phyloP scores from a whole-genome alignment of 2,797 vertebrate genomes.

The Ceyx erithaca region DNA sequence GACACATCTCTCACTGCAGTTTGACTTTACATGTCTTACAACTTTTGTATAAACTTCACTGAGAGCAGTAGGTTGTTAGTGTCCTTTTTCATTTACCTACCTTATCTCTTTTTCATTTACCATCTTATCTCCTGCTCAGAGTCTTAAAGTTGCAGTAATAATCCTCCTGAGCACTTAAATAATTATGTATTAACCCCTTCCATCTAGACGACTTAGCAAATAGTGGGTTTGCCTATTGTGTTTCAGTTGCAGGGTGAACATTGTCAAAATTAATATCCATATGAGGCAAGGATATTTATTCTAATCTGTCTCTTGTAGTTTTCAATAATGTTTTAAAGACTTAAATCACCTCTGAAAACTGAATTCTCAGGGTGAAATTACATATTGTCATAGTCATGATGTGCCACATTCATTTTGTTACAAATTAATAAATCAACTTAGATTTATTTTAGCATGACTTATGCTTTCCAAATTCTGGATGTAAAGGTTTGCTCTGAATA shows the following conservation, averaged over 20 bases:
- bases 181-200: neutral
- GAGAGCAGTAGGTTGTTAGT: neutral
- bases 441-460: constrained; percentile 75
- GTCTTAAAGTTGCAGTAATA: neutral
- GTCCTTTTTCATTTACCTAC: neutral
- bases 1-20: constrained; percentile 39
- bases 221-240: constrained; percentile 30
- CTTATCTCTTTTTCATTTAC: too few species aligned
- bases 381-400: constrained; percentile 47
- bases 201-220: constrained; percentile 34
- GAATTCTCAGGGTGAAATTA: constrained; percentile 74
- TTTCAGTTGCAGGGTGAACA: constrained; percentile 41
- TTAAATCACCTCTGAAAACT: constrained; percentile 71
- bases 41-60: neutral
- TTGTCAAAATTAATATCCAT: constrained; percentile 65
- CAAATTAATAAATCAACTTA: constrained; percentile 73
- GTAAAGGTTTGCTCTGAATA: constrained; percentile 63
- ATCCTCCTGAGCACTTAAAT: constrained; percentile 18
- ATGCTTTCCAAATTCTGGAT: constrained; percentile 60
- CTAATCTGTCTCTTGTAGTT: constrained; percentile 56
- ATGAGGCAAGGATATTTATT: constrained; percentile 69
- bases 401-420: constrained; percentile 67
- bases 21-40: neutral
- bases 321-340: constrained; percentile 74
- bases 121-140: neutral